A percentile compares a stretch with the other conserved stretches of the same genome.
Conservation (phyloP, 2,888 invertebrate genomes). For the Tipula unca region DNA sequence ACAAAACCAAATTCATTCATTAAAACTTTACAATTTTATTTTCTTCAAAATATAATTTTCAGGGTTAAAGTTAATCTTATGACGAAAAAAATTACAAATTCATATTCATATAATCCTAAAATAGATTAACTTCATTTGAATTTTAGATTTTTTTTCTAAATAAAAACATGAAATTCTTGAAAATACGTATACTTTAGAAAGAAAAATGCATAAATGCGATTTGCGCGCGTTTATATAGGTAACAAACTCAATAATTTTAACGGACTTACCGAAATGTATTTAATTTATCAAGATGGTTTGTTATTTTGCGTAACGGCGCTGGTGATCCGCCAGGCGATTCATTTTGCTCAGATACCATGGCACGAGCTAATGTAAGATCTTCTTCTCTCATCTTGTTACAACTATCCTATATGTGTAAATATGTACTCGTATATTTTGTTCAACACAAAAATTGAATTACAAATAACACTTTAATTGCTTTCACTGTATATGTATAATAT, state of each 20-base stretch:
- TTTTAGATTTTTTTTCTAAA: not conserved
- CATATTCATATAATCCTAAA: not conserved
- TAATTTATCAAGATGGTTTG: slow-evolving; percentile 46
- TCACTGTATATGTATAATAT: too few species aligned
- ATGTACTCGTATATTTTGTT: not conserved
- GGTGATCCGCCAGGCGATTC: slow-evolving; percentile 53
- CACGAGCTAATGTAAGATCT: slow-evolving; percentile 62
- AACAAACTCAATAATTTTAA: not conserved
- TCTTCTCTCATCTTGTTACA: slow-evolving; percentile 56
- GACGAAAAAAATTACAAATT: not conserved
- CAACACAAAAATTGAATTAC: not conserved
- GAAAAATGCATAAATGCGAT: not conserved
- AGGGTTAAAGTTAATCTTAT: not conserved
- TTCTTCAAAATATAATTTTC: not conserved
- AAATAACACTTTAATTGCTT: not conserved
- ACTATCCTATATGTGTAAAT: too few species aligned
- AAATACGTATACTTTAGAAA: not conserved
- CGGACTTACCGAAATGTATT: slow-evolving; percentile 57
- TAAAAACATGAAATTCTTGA: not conserved
- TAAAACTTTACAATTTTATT: not conserved
- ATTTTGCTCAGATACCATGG: slow-evolving; percentile 55
- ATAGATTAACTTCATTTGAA: not conserved
- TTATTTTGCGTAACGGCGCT: slow-evolving; percentile 52
- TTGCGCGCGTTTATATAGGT: not conserved
- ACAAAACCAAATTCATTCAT: not conserved